These are phyloP conservation scores for Papilio polytes DNA, from an alignment of 1,140 invertebrate species.

Conservation along the genomic window DNA sequence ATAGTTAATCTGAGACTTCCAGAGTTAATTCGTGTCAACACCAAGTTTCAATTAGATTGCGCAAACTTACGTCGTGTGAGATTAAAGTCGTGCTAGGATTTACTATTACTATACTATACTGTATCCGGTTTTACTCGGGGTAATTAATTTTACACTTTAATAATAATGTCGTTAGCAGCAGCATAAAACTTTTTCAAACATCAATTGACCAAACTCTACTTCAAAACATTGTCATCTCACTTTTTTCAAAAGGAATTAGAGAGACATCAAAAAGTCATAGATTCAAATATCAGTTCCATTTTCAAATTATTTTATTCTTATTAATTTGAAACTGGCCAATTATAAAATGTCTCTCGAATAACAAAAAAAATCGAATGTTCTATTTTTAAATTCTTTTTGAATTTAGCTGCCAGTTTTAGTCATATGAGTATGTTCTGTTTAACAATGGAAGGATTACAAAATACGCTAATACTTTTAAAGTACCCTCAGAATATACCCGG, in stretches of 20 bases:
- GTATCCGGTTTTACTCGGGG: not conserved
- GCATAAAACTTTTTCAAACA: too few species aligned
- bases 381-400: not conserved
- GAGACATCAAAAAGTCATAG: not conserved
- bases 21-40: constrained; percentile 19
- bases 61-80: constrained; percentile 5
- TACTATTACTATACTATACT: not conserved
- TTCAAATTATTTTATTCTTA: not conserved
- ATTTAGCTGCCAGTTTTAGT: not conserved
- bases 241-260: not conserved
- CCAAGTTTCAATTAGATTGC: constrained; percentile 20
- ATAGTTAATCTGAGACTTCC: constrained; percentile 5
- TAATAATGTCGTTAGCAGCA: too few species aligned
- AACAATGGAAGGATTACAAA: constrained; percentile 4
- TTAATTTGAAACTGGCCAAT: not conserved
- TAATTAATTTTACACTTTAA: not conserved
- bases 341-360: not conserved
- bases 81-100: not conserved
- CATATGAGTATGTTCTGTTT: not conserved
- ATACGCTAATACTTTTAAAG: not conserved
- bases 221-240: too few species aligned
- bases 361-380: not conserved
- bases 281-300: not conserved
- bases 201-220: too few species aligned
- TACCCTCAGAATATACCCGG: not conserved